Evolutionary conservation across 1,140 invertebrate genomes (phyloP).

Genomic region (Saccostrea cuccullata): DNA sequence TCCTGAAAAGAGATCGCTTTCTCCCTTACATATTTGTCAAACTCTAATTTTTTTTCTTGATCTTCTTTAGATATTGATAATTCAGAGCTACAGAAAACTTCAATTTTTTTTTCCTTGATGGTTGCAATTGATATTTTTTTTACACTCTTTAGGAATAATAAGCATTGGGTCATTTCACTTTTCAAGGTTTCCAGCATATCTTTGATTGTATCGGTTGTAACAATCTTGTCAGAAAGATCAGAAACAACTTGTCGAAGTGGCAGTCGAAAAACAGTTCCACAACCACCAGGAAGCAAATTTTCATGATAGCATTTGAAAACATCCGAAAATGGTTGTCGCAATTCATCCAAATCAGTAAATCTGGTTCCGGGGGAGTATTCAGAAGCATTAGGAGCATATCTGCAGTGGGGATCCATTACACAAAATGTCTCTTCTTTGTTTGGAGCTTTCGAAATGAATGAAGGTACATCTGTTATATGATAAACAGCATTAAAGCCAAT

Average conservation of each 20-base stretch:
- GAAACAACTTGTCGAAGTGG: slow-evolving; percentile 66
- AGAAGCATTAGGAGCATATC: slow-evolving; percentile 64
- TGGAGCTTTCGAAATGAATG: slow-evolving; percentile 68
- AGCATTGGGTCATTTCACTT: slow-evolving; percentile 60
- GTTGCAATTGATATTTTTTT: slow-evolving; percentile 59
- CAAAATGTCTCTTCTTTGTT: slow-evolving; percentile 69
- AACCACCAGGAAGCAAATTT: slow-evolving; percentile 31
- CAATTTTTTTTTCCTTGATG: slow-evolving; percentile 53
- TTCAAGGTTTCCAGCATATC: slow-evolving; percentile 63
- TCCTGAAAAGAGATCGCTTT: slow-evolving; percentile 6
- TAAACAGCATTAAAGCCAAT: slow-evolving; percentile 77
- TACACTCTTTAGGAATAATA: slow-evolving; percentile 72
- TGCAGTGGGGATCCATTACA: slow-evolving; percentile 73
- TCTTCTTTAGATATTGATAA: slow-evolving; percentile 46
- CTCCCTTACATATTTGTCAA: not conserved
- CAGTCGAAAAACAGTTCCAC: slow-evolving; percentile 69
- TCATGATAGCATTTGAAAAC: slow-evolving; percentile 67
- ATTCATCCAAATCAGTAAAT: slow-evolving; percentile 57
- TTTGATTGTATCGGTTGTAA: slow-evolving; percentile 52
- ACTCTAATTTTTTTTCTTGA: not conserved
- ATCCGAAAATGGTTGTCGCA: slow-evolving; percentile 63
- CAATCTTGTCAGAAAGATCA: slow-evolving; percentile 59
- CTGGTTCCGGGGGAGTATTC: slow-evolving; percentile 66
- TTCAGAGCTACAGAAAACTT: slow-evolving; percentile 52
- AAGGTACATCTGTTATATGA: slow-evolving; percentile 74